phyloP scores from a whole-genome alignment of 2,797 vertebrate species.

The Leontocebus nigricollis region DNA sequence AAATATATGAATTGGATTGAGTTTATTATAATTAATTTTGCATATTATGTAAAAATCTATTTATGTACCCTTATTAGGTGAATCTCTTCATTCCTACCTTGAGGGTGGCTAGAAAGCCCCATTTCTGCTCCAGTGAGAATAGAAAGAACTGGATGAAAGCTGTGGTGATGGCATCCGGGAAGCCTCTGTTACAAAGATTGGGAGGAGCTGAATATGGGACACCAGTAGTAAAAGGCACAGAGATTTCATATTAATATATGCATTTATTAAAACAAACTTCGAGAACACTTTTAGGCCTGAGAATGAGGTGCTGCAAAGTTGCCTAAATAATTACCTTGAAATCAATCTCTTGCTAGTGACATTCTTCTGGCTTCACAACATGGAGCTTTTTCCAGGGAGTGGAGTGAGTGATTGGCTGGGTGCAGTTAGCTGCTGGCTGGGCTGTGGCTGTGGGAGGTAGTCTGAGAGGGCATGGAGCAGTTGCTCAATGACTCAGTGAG shows the following conservation, averaged over 20 bases:
- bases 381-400: background rate
- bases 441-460: background rate
- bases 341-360: background rate
- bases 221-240: background rate
- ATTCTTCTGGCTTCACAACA: background rate
- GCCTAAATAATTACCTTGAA: background rate
- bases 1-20: conserved; percentile 1
- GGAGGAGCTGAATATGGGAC: background rate
- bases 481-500: background rate
- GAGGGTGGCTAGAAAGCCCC: background rate
- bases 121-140: background rate
- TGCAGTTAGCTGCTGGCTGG: background rate
- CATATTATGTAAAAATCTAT: background rate
- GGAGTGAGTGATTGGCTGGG: background rate
- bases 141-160: background rate
- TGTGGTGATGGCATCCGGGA: too few species aligned
- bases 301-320: background rate
- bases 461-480: background rate
- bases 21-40: conserved; percentile 53
- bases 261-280: background rate
- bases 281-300: background rate
- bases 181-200: background rate
- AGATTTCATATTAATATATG: background rate
- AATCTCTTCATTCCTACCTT: background rate
- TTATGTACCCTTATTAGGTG: background rate